Base-by-base conservation (phyloP, 2,797 vertebrate genomes). In the Melanotaenia trifasciata region DNA sequence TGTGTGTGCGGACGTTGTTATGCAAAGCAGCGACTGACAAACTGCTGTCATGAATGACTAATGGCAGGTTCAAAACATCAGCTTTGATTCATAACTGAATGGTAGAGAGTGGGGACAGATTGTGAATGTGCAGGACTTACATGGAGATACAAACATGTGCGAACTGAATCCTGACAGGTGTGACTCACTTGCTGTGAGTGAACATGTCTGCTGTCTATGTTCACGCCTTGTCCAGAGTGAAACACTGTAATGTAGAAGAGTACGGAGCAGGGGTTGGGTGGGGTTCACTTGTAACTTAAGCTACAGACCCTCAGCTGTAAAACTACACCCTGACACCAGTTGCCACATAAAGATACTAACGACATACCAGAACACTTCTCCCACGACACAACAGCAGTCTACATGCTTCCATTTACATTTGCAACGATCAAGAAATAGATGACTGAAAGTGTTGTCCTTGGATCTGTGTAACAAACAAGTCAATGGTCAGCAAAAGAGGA, bases 131-230 rank as follows among this genome's bases (percentile, higher is more conserved):
- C 7, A 50, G 22, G 24, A 35, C 30, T 1, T n/a, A 30, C 53
- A 64, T 40, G 10, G 11, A 68, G 40, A 76, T 28, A 30, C 64
- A 56, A 56, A 77, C 70, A 35, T 59, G 53, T 81, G 57, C 64
- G 63, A 81, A 80, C 43, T 63, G 28, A 64, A 74, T 57, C 68
- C 11, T 70, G 58, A 64, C 71, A 54, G n/a, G 35, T 60, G 33
- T 82, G 88, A 90, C 69, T 90, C 88, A 88, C 58, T 81, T 90
- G 88, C 87, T 85, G 26, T 61, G 40, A 61, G 54, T 45, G 63
- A 32, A n/a, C 43, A 58, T 0, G 28, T 60, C 24, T 36, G 26
- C 20, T 35, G 58, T 83, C n/a, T 38, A 9, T 78, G 56, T 65
- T 45, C 54, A 64, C n/a, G 0, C 28, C 32, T 69, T 9, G 22